phyloP scores from a whole-genome alignment of 2,888 invertebrate species.

The Coremacera marginata region DNA sequence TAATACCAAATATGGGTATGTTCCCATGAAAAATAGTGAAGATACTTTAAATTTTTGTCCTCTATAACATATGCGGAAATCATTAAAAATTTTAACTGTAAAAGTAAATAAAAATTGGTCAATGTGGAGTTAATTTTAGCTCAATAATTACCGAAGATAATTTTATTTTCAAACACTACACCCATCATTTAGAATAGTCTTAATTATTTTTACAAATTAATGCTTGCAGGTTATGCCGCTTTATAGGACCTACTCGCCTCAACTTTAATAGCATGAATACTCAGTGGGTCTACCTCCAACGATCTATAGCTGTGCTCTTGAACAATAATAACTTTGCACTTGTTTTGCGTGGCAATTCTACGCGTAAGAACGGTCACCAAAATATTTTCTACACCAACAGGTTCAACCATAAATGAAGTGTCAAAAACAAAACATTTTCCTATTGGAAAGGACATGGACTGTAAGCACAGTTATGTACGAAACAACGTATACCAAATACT shows the following conservation, averaged over 20 bases:
- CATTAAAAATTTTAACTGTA: no score
- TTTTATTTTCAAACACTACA: no score
- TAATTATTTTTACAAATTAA: no score
- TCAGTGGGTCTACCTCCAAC: not conserved
- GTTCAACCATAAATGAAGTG: constrained; percentile 16
- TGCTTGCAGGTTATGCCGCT: not conserved
- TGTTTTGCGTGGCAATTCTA: constrained; percentile 45
- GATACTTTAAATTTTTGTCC: no score
- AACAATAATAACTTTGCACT: constrained; percentile 48
- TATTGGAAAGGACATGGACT: constrained; percentile 7
- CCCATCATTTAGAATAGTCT: no score
- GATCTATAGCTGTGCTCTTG: not conserved
- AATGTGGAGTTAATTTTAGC: no score
- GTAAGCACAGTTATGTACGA: not conserved
- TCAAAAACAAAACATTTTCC: constrained; percentile 12
- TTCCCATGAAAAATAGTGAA: no score
- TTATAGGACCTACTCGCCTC: not conserved
- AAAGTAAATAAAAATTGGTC: no score
- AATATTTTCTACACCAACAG: not conserved
- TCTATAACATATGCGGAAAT: no score
- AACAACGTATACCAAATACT: not conserved
- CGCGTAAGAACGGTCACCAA: constrained; percentile 1
- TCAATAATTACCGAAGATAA: no score
- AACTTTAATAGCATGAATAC: not conserved
- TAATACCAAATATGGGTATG: no score